These are phyloP conservation scores for Proctacanthus coquilletti DNA, from an alignment of 1,140 invertebrate species.

Conservation along the genomic window DNA sequence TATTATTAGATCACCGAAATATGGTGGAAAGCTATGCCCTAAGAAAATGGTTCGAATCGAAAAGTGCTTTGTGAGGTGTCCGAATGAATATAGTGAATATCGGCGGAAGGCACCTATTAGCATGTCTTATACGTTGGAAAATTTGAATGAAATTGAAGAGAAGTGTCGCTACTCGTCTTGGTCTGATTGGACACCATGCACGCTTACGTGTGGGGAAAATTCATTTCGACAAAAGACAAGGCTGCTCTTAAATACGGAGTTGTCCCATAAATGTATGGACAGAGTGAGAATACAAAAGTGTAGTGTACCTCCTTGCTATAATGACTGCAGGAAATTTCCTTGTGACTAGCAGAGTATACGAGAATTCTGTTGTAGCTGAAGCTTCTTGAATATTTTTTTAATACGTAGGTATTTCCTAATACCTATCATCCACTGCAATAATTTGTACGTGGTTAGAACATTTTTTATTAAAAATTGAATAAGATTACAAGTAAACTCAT, in stretches of 20 bases:
- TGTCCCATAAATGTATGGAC: slow-evolving; percentile 26
- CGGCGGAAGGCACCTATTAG: no score
- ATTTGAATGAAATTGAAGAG: no score
- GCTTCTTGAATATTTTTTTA: no score
- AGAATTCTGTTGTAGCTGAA: no score
- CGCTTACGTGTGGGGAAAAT: slow-evolving; percentile 38
- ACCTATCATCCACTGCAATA: no score
- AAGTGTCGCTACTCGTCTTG: slow-evolving; percentile 44
- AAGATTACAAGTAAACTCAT: no score
- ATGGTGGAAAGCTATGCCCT: slow-evolving; percentile 54
- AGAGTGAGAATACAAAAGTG: slow-evolving; percentile 26
- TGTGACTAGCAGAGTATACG: no score
- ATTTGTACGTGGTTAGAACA: no score
- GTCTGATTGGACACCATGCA: slow-evolving; percentile 47
- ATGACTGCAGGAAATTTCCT: no score
- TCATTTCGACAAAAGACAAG: slow-evolving; percentile 21
- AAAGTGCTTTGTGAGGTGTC: slow-evolving; percentile 23
- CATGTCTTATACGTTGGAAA: no score
- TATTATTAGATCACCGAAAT: slow-evolving; percentile 37
- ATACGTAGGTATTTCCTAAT: no score
- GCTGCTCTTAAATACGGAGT: slow-evolving; percentile 21
- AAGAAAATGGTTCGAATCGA: slow-evolving; percentile 32
- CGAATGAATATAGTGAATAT: slow-evolving; percentile 14
- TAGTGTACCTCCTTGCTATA: slow-evolving; percentile 25
- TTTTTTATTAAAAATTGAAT: no score